Evolutionary conservation across 2,797 vertebrate genomes (phyloP).

Genomic region (Semotilus atromaculatus): DNA sequence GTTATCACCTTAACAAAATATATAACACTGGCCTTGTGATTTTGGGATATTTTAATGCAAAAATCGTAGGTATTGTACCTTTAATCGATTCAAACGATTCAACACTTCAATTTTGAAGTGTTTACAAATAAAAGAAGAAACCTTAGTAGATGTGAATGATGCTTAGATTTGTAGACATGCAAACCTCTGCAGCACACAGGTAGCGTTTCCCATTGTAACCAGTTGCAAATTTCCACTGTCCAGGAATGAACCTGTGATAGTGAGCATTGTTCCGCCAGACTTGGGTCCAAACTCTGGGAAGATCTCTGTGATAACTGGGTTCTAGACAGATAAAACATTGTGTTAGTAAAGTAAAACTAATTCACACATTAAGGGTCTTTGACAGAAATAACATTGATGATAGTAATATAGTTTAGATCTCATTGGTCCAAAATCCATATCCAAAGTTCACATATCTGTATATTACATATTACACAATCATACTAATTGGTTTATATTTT

Average conservation of each 20-base stretch:
- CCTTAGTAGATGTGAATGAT: too few relatives aligned
- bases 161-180: neutral
- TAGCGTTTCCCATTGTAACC: slow-evolving; percentile 81
- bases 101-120: too few relatives aligned
- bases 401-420: neutral
- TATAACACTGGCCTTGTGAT: too few relatives aligned
- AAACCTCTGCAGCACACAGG: slow-evolving; percentile 78
- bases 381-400: neutral
- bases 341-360: neutral
- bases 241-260: slow-evolving; percentile 86
- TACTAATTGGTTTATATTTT: neutral
- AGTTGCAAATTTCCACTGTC: slow-evolving; percentile 85
- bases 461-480: neutral
- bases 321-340: slow-evolving; percentile 70
- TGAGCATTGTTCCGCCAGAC: slow-evolving; percentile 90
- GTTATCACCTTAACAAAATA: too few relatives aligned
- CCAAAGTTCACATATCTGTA: neutral
- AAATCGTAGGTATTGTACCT: too few relatives aligned
- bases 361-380: neutral
- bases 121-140: neutral
- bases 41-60: too few relatives aligned
- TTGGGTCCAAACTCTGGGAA: slow-evolving; percentile 91
- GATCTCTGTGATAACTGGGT: slow-evolving; percentile 87
- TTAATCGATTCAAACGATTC: too few relatives aligned
- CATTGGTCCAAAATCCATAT: neutral